phyloP scores from a whole-genome alignment of 2,888 invertebrate species.

The Drosophila maculinotata region DNA sequence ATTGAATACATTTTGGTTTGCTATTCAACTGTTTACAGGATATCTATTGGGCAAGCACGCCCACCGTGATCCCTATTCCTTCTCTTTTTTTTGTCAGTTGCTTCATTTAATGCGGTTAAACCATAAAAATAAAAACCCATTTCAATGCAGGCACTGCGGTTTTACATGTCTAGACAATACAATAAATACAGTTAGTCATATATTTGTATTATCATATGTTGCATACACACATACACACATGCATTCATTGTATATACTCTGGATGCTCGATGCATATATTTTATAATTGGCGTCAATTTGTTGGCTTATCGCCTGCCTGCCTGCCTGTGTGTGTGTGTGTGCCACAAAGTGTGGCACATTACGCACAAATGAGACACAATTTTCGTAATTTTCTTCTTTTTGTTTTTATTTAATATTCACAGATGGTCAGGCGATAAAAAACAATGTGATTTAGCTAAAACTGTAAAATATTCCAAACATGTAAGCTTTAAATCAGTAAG shows the following conservation, averaged over 20 bases:
- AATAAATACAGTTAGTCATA: slow-evolving; percentile 80
- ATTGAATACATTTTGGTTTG: no score
- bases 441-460: neutral
- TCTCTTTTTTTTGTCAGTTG: slow-evolving; percentile 39
- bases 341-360: slow-evolving; percentile 41
- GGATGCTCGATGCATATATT: slow-evolving; percentile 52
- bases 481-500: no score
- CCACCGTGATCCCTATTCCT: slow-evolving; percentile 12
- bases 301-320: slow-evolving; percentile 49
- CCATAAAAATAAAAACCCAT: slow-evolving; percentile 55
- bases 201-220: slow-evolving; percentile 73
- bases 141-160: slow-evolving; percentile 77
- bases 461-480: neutral
- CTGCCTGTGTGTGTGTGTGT: neutral
- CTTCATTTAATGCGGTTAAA: slow-evolving; percentile 75
- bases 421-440: neutral
- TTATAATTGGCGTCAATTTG: slow-evolving; percentile 70
- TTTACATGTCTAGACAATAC: slow-evolving; percentile 78
- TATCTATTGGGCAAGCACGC: neutral
- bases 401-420: slow-evolving; percentile 10
- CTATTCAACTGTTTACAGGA: neutral
- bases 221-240: slow-evolving; percentile 12
- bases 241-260: slow-evolving; percentile 15
- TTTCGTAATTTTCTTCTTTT: slow-evolving; percentile 26
- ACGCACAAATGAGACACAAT: slow-evolving; percentile 39